Percentiles rank a stretch among this genome's conserved stretches.
phyloP scores from a whole-genome alignment of 2,797 vertebrate species.

The Pangasius djambal region DNA sequence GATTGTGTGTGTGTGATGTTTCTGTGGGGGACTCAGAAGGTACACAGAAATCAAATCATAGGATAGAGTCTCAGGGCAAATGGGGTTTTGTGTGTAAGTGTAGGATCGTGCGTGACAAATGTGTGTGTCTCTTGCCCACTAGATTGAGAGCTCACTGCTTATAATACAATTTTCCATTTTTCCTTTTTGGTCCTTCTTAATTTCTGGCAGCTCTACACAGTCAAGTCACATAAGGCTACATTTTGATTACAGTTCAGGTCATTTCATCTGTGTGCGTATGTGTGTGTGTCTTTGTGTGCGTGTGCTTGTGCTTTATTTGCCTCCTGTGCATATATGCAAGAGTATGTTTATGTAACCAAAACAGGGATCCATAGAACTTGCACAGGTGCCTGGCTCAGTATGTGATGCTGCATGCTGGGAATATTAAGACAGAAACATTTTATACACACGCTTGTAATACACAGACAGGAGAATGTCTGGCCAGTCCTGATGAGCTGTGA shows the following conservation, averaged over 20 bases:
- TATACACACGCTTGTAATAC: not conserved
- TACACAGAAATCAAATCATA: conserved; percentile 30
- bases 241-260: not conserved
- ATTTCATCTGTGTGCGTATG: not conserved
- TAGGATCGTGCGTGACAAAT: conserved; percentile 30
- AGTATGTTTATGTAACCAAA: not conserved
- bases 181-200: not conserved
- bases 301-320: not conserved
- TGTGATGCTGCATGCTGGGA: not conserved
- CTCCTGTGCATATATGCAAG: not conserved
- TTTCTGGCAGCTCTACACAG: not conserved
- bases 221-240: not conserved
- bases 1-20: conserved; percentile 44
- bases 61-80: conserved; percentile 34
- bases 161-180: not conserved
- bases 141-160: not conserved
- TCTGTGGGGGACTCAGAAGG: conserved; percentile 34
- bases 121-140: conserved; percentile 14
- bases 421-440: conserved; percentile 14
- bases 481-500: conserved; percentile 51
- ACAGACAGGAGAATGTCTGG: not conserved
- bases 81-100: conserved; percentile 16
- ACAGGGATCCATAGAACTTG: not conserved
- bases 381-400: not conserved
- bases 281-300: not conserved